phyloP scores from a whole-genome alignment of 2,888 invertebrate genomes.

The Melinopterus prodromus region DNA sequence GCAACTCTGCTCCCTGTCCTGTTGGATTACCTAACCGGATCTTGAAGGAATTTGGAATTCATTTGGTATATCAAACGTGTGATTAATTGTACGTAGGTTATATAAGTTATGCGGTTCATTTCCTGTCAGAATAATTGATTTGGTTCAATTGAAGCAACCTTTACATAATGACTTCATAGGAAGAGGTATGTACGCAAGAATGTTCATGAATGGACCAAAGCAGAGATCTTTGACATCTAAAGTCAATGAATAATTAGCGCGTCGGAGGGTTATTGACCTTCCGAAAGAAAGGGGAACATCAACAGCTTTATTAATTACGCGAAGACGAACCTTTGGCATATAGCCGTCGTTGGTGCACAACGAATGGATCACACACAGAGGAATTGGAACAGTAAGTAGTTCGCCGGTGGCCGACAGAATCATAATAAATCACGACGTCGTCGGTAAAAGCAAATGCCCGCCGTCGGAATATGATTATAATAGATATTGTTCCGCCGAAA shows the following conservation, averaged over 20 bases:
- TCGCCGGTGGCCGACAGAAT: neutral
- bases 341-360: neutral
- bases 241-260: neutral
- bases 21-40: too few species aligned
- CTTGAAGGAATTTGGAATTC: too few species aligned
- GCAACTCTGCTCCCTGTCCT: too few species aligned
- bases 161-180: too few species aligned
- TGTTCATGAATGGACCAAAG: too few species aligned
- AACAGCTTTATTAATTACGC: neutral
- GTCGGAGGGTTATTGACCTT: neutral
- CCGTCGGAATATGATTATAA: slow-evolving; percentile 4
- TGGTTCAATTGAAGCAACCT: too few species aligned
- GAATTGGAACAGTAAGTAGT: slow-evolving; percentile 4
- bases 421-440: neutral
- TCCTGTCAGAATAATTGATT: too few species aligned
- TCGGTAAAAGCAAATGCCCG: neutral
- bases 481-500: neutral
- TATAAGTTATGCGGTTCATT: too few species aligned
- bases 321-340: neutral
- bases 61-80: too few species aligned
- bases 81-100: too few species aligned
- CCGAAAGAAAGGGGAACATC: neutral
- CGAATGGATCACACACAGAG: slow-evolving; percentile 4
- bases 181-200: too few species aligned
- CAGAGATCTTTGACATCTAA: neutral